These are phyloP conservation scores for Ammodytes marinus DNA, from an alignment of 2,113 vertebrate genomes.

Conservation along the genomic window DNA sequence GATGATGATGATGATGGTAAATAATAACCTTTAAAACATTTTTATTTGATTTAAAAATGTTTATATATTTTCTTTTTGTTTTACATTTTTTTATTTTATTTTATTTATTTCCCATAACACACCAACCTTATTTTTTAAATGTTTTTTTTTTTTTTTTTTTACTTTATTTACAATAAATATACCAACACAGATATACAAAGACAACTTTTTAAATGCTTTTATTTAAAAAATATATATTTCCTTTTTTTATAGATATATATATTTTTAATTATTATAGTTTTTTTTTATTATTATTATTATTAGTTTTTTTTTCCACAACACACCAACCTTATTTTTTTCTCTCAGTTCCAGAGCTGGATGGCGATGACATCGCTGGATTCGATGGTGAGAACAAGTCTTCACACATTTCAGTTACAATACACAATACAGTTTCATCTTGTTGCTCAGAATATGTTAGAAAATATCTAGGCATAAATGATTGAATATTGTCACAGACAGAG, in stretches of 20 bases:
- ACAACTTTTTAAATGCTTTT: no score
- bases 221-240: background rate
- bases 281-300: no score
- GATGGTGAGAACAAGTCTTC: constrained; percentile 47
- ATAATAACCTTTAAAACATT: no score
- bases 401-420: no score
- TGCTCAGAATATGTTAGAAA: no score
- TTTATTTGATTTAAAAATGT: background rate
- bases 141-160: no score
- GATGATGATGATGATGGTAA: constrained; percentile 54
- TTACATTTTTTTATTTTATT: no score
- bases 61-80: background rate
- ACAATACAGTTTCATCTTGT: background rate
- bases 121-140: no score
- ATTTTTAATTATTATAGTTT: background rate
- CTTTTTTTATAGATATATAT: background rate
- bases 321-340: background rate
- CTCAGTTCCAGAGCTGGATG: constrained; percentile 77
- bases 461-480: no score
- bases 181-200: no score
- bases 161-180: background rate
- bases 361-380: constrained; percentile 18
- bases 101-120: no score
- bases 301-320: background rate
- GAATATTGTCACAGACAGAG: background rate